phyloP scores from a whole-genome alignment of 2,113 vertebrate genomes.

The Terrapene triunguis region DNA sequence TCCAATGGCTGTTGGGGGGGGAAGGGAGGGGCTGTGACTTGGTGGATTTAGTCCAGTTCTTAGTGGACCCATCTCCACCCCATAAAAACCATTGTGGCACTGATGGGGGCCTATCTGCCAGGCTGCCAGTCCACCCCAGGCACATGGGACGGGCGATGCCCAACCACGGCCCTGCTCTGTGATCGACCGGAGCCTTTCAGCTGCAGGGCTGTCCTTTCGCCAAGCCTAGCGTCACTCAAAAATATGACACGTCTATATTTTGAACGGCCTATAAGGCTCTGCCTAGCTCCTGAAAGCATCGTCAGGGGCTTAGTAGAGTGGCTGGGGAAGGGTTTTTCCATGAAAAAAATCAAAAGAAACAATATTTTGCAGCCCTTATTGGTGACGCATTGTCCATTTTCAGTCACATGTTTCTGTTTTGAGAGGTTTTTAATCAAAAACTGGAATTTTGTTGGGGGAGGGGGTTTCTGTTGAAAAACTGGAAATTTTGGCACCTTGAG shows the following conservation, averaged over 20 bases:
- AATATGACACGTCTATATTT: neutral
- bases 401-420: neutral
- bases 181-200: neutral
- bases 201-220: neutral
- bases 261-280: neutral
- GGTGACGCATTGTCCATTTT: neutral
- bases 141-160: neutral
- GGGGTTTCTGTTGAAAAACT: neutral
- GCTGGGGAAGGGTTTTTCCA: neutral
- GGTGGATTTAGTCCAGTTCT: slow-evolving; percentile 52
- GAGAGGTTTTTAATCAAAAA: neutral
- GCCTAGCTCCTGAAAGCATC: neutral
- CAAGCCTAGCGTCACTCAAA: neutral
- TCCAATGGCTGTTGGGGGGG: neutral
- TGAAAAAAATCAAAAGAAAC: neutral
- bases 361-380: neutral
- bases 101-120: neutral
- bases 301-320: neutral
- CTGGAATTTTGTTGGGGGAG: neutral
- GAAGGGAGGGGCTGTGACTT: accelerated
- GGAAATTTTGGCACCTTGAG: neutral
- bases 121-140: neutral
- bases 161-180: neutral
- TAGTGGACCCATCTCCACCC: slow-evolving; percentile 37
- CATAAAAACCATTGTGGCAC: accelerated